phyloP scores from a whole-genome alignment of 2,888 invertebrate genomes.

The Parnassius apollo region DNA sequence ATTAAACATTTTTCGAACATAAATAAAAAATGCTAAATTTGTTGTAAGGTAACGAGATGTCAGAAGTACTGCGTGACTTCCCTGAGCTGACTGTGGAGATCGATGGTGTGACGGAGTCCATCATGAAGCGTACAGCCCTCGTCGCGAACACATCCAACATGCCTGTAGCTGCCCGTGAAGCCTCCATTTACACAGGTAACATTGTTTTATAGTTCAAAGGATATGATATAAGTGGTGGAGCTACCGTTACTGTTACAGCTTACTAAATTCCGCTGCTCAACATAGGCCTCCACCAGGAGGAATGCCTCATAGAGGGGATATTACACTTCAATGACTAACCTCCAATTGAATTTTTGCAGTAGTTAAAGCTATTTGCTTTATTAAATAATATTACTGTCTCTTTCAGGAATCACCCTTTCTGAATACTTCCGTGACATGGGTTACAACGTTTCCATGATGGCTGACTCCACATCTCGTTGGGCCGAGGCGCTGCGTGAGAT shows the following conservation, averaged over 20 bases:
- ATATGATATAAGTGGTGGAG: neutral
- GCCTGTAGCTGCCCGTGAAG: constrained; percentile 99
- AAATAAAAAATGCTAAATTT: too few species aligned
- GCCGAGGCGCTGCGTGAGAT: constrained; percentile 99
- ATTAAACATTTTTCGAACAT: too few species aligned
- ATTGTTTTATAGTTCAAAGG: neutral
- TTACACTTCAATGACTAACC: too few species aligned
- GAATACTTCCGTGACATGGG: constrained; percentile 99
- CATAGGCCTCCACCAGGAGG: too few species aligned
- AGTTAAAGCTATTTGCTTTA: neutral
- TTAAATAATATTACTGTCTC: neutral
- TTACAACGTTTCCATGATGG: constrained; percentile 99
- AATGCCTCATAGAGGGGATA: too few species aligned
- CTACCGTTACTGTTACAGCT: neutral
- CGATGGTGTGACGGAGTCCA: constrained; percentile 97
- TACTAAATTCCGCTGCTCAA: too few species aligned
- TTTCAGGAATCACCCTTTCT: constrained; percentile 96
- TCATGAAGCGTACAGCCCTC: constrained; percentile 99
- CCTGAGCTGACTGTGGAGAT: constrained; percentile 99
- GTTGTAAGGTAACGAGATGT: constrained; percentile 95
- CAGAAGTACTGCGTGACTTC: constrained; percentile 99
- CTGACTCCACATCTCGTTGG: constrained; percentile 99
- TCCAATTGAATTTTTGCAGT: too few species aligned
- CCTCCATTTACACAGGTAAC: constrained; percentile 98
- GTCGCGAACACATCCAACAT: constrained; percentile 99